Evolutionary conservation across 2,113 vertebrate species (phyloP).

Genomic region (Noturus placidus): DNA sequence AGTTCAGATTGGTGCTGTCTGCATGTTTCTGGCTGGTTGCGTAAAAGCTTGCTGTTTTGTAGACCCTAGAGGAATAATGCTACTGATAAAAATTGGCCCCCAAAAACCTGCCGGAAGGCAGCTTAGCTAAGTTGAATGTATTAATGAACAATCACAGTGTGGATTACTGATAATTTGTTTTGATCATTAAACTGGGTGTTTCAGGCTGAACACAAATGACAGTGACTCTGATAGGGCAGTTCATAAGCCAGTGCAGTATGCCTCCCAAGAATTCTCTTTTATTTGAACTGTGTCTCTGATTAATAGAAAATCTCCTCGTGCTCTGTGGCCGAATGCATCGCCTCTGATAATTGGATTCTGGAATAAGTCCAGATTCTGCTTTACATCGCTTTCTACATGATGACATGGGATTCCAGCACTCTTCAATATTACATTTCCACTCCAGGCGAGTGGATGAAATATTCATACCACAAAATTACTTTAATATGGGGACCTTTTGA

Average conservation of each 20-base stretch:
- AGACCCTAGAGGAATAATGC: background rate
- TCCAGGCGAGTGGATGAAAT: constrained; percentile 42
- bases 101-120: background rate
- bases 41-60: background rate
- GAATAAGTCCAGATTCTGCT: constrained; percentile 43
- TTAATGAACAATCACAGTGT: background rate
- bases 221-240: background rate
- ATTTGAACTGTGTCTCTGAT: constrained; percentile 6
- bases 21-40: constrained; percentile 30
- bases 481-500: constrained; percentile 52
- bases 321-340: constrained; percentile 33
- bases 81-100: background rate
- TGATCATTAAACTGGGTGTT: constrained; percentile 32
- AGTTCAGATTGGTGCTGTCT: constrained; percentile 36
- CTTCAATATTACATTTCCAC: constrained; percentile 50
- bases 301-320: constrained; percentile 16
- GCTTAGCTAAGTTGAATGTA: background rate
- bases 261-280: constrained; percentile 31
- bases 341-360: constrained; percentile 50
- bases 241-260: constrained; percentile 20
- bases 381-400: constrained; percentile 48
- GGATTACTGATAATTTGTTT: constrained; percentile 29
- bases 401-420: constrained; percentile 45
- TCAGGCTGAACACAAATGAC: background rate
- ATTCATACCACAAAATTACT: constrained; percentile 53